Evolutionary conservation across 2,797 vertebrate genomes (phyloP), one percentile per base, ranked within the genome.

Genomic region (Rhabdomys pumilio): DNA sequence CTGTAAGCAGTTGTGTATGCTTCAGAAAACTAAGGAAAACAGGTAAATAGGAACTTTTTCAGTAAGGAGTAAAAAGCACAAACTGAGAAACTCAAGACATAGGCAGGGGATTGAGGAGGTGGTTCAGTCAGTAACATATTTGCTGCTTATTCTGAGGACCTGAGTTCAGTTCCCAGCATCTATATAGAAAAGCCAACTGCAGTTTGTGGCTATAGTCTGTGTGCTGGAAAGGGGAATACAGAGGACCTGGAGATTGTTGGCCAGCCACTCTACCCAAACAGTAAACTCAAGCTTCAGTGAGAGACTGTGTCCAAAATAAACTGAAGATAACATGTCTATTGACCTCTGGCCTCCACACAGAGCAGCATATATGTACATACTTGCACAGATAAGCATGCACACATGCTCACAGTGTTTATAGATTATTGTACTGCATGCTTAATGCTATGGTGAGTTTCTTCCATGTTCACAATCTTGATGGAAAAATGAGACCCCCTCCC

Each of bases 71-170:
- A 13, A n/a, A 89, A 95, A 89, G 82, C 63, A 91, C 55, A 87
- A 81, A 86, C 84, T 72, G 63, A 95, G 24, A 93, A 55, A 89
- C 53, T 53, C 22, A 34, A 90, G 91, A 92, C 69, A 87, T 24
- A 84, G 79, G n/a, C 59, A 50, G 53, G 38, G 19, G 69, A 24
- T 22, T 14, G 19, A 20, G 29, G 55, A 47, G 55, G 59, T 61
- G 55, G 72, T 31, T 9, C 38, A 44, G 69, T 47, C 69, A 47
- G 15, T 9, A 44, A n/a, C 3, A 1, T 7, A 34, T 75, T 61
- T 76, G 11, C 22, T 38, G 72, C 55, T 44, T 75, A 89, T 55
- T 17, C 29, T 22, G 38, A 75, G 69, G 55, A 24, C 38, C 38
- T 76, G 55, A 89, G 19, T 24, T 89, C 38, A 22, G 31, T 89